Conservation (phyloP, 1,140 invertebrate species). For the Drosophila eugracilis region DNA sequence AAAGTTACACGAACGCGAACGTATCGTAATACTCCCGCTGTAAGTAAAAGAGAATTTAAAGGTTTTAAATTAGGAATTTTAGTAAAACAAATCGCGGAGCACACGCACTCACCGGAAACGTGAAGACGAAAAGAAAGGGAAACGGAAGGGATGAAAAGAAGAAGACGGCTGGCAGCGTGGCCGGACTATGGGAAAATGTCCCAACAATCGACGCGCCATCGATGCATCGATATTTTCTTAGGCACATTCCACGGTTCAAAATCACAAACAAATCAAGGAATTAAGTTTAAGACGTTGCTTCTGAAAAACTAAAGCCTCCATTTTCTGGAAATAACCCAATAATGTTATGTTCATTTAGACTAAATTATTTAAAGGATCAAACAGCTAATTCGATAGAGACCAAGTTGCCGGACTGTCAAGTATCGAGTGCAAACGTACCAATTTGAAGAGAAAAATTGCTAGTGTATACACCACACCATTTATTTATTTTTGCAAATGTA, state of each 20-base stretch:
- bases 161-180: conserved; percentile 5
- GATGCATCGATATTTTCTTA: background rate
- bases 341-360: background rate
- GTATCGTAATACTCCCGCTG: conserved; percentile 15
- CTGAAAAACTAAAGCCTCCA: background rate
- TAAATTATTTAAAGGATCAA: background rate
- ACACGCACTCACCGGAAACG: conserved; percentile 13
- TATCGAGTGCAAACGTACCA: background rate
- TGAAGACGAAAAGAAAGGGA: conserved; percentile 15
- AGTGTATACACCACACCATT: background rate
- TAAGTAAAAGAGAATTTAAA: background rate
- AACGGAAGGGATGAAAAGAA: conserved; percentile 13
- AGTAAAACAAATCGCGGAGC: conserved; percentile 6
- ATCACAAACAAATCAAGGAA: background rate
- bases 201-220: background rate
- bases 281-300: background rate
- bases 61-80: background rate
- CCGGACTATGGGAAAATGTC: background rate
- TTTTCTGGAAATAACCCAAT: background rate
- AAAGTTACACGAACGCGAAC: conserved; percentile 16
- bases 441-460: background rate
- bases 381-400: background rate
- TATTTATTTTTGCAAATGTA: background rate
- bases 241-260: background rate
- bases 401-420: background rate